Base-by-base conservation (phyloP, 1,140 invertebrate genomes). In the Drosophila pectinifera region DNA sequence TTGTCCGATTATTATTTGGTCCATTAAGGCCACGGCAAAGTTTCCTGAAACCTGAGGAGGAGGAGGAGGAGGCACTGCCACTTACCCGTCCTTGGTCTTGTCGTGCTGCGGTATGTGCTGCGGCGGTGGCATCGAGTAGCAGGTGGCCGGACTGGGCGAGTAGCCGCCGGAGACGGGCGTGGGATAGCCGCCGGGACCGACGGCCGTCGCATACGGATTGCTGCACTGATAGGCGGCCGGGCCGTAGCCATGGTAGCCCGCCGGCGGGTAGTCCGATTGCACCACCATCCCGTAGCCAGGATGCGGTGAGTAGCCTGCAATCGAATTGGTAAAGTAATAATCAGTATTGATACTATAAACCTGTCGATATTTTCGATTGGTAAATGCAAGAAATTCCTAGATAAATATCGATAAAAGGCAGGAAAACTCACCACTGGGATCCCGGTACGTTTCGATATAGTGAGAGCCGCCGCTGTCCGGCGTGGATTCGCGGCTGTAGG, bases 121-220 rank as follows among this genome's bases (percentile, higher is more conserved):
- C 20, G 96, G 96, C 22, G 96, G 96, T 70, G 96, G 96, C 96
- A 97, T 97, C 55, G 95, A 95, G 93, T 97, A 97, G 92, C 96
- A 97, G 28, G 95, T 95, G 46, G 94, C 93, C 41, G 94, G 94
- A 55, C 94, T 93, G 34, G 95, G 95, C 13, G 94, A 94, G 92
- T 97, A 97, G 24, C 95, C 95, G 41, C 95, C 94, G 39, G 95
- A 95, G 55, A 93, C 94, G 90, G 93, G 94, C 72, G 93, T 94
- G 61, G 93, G 93, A 92, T 95, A 95, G 51, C 94, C 93, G 26
- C 94, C 94, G 24, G 92, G 91, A 14, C 91, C 91, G 26, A 92
- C 91, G 51, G 91, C 88, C 26, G 92, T 92, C 20, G 90, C 92
- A 77, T 92, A 92, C 43, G 92, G 91, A 91, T 92, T 92, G 67